These are phyloP conservation scores for Hylia prasina DNA, from an alignment of 2,113 vertebrate species.

Conservation along the genomic window DNA sequence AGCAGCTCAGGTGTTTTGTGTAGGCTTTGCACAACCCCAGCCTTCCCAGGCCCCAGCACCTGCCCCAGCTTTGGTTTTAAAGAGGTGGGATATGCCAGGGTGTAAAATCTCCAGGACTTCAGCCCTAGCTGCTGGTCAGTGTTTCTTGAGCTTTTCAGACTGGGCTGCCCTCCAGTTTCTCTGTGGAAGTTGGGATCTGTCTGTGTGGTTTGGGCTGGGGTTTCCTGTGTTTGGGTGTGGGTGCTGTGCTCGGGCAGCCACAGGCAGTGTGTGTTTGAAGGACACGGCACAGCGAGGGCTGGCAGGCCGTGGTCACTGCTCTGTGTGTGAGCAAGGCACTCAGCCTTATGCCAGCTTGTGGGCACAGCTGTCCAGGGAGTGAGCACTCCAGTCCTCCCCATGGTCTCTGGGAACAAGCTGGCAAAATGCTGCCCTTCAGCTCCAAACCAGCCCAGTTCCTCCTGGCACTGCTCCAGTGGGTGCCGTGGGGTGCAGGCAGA, in stretches of 20 bases:
- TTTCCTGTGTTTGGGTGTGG: not conserved
- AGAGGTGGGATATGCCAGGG: not conserved
- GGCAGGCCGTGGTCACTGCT: not conserved
- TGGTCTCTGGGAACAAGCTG: not conserved
- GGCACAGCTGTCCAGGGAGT: not conserved
- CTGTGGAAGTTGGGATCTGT: not conserved
- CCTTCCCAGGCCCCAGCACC: not conserved
- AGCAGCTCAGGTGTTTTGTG: not conserved
- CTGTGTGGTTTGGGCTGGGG: not conserved
- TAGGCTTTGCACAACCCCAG: not conserved
- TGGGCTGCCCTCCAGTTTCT: not conserved
- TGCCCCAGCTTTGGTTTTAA: not conserved
- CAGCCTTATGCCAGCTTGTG: rapidly evolving
- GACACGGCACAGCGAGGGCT: not conserved
- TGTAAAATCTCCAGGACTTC: not conserved
- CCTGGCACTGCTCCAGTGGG: not conserved
- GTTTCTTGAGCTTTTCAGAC: not conserved
- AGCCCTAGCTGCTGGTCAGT: not conserved
- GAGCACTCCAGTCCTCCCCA: rapidly evolving
- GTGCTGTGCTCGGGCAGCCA: not conserved
- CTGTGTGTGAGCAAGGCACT: not conserved
- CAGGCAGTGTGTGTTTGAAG: not conserved
- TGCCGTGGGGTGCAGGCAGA: rapidly evolving
- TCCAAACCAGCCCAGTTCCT: not conserved
- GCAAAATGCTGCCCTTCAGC: not conserved